These are phyloP conservation scores for Clivina fossor DNA, from an alignment of 2,888 invertebrate species.

Conservation along the genomic window DNA sequence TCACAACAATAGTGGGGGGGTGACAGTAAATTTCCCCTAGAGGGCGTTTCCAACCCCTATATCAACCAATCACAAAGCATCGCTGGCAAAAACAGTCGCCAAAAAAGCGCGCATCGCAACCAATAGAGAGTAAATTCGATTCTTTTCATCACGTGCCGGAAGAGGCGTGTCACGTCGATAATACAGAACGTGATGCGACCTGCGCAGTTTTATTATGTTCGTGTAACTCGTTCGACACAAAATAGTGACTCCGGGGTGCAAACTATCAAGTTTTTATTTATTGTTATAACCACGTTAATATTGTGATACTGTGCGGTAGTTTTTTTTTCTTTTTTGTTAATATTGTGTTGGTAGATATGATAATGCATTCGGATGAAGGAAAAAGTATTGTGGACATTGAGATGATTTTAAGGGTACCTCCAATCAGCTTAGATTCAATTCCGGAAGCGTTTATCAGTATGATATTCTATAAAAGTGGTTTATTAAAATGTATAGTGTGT, in stretches of 20 bases:
- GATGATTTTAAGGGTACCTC: constrained; percentile 69
- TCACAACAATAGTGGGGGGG: no score
- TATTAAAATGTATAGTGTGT: no score
- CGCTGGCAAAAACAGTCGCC: no score
- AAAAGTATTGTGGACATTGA: constrained; percentile 49
- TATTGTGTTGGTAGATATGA: constrained; percentile 44
- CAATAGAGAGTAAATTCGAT: no score
- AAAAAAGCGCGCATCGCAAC: no score
- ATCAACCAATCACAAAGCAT: no score
- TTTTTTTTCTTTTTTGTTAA: constrained; percentile 8
- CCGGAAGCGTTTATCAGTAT: constrained; percentile 74
- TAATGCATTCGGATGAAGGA: constrained; percentile 48
- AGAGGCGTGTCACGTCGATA: constrained; percentile 12
- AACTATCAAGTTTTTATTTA: constrained; percentile 29
- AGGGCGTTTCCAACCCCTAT: no score
- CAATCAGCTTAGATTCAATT: constrained; percentile 71
- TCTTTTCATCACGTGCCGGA: no score
- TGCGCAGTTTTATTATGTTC: no score
- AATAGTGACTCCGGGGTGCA: constrained; percentile 37
- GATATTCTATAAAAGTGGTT: no score
- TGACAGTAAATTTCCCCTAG: no score
- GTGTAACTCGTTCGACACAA: no score
- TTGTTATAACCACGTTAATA: constrained; percentile 34
- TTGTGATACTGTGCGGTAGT: constrained; percentile 34
- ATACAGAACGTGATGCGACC: constrained; percentile 21